Conservation (phyloP, 2,113 vertebrate species). For the Dasyurus viverrinus region DNA sequence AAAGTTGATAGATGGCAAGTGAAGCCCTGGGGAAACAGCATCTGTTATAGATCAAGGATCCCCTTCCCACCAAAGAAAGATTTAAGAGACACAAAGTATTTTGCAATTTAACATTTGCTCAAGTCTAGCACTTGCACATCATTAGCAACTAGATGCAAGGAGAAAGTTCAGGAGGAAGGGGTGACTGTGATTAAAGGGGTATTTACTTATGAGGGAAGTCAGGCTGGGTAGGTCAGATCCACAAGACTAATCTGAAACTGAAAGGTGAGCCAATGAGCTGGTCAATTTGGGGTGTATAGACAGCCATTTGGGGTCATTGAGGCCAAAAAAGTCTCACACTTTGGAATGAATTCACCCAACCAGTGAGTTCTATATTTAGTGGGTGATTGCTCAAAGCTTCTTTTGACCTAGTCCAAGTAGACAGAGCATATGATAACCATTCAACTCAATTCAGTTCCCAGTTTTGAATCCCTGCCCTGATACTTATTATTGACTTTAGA, state of each 20-base stretch:
- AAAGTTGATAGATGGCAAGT: conserved; percentile 55
- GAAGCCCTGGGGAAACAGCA: conserved; percentile 67
- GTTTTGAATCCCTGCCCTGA: background rate
- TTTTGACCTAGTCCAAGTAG: background rate
- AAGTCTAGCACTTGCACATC: conserved; percentile 75
- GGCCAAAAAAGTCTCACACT: conserved; percentile 14
- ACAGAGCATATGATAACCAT: background rate
- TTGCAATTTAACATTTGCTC: conserved; percentile 72
- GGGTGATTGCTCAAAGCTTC: conserved; percentile 6
- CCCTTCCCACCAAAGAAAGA: conserved; percentile 39
- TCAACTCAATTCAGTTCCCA: background rate
- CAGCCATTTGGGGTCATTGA: conserved; percentile 24
- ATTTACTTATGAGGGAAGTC: conserved; percentile 47
- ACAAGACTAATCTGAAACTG: background rate
- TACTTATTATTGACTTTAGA: background rate
- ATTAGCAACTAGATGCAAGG: conserved; percentile 68
- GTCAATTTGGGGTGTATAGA: background rate
- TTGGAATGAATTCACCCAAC: background rate
- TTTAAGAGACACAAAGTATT: conserved; percentile 64
- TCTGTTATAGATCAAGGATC: conserved; percentile 68
- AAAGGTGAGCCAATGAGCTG: conserved; percentile 26
- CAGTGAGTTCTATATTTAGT: conserved; percentile 13
- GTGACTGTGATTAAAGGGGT: conserved; percentile 59
- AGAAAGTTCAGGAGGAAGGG: conserved; percentile 63
- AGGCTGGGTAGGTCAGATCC: conserved; percentile 35